Conservation (phyloP, 2,113 vertebrate species). For the Scolopax mira region DNA sequence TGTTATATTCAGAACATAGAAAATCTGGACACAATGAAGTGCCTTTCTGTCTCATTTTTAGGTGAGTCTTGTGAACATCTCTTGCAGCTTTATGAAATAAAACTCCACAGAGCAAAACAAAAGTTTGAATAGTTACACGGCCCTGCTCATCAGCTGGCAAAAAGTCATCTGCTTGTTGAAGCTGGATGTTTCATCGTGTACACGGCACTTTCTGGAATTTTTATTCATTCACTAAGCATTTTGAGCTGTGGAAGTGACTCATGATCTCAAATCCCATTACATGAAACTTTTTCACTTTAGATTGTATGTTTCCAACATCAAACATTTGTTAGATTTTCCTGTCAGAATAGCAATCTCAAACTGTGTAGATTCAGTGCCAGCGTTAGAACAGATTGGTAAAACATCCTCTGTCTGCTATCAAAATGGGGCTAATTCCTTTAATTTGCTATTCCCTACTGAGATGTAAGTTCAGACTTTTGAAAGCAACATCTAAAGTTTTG, state of each 20-base stretch:
- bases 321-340: not conserved
- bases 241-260: conserved; percentile 37
- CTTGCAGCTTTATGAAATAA: not conserved
- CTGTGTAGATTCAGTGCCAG: not conserved
- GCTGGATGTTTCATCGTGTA: not conserved
- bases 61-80: conserved; percentile 16
- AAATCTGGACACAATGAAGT: not conserved
- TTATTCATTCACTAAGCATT: conserved; percentile 42
- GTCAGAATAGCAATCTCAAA: not conserved
- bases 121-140: not conserved
- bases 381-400: not conserved
- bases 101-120: not conserved
- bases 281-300: conserved; percentile 7
- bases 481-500: not conserved
- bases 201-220: conserved; percentile 32
- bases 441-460: not conserved
- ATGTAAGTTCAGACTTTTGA: not conserved
- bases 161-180: not conserved
- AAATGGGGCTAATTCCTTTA: not conserved
- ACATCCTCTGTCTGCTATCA: not conserved
- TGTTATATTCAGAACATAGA: not conserved
- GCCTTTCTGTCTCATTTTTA: not conserved
- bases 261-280: conserved; percentile 18
- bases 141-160: not conserved
- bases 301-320: not conserved